Conservation (phyloP, 2,113 vertebrate species). For the Boleophthalmus pectinirostris region DNA sequence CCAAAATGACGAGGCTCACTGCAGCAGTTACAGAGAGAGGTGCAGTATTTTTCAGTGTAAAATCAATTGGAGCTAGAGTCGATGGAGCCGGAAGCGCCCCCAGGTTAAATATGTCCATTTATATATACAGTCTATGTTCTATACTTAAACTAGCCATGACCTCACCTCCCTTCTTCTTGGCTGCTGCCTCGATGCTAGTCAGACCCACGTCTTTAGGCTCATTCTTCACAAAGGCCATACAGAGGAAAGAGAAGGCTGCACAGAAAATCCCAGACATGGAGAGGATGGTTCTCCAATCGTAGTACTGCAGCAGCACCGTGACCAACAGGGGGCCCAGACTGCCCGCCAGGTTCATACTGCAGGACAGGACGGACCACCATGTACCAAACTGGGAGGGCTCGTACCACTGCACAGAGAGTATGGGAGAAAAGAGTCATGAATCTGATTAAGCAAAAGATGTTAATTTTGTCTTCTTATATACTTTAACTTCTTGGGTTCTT, state of each 20-base stretch:
- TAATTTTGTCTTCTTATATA: too few species aligned
- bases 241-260: slow-evolving; percentile 82
- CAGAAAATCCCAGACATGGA: slow-evolving; percentile 86
- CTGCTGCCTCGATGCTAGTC: slow-evolving; percentile 78
- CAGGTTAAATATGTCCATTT: too few species aligned
- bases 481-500: too few species aligned
- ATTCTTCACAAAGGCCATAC: slow-evolving; percentile 86
- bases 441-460: too few species aligned
- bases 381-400: slow-evolving; percentile 98
- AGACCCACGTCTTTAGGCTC: slow-evolving; percentile 93
- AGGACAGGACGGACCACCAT: slow-evolving; percentile 95
- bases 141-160: neutral
- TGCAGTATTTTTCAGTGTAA: too few species aligned
- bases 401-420: slow-evolving; percentile 84
- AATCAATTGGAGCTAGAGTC: too few species aligned
- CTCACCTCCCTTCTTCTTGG: slow-evolving; percentile 80
- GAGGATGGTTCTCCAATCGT: slow-evolving; percentile 89
- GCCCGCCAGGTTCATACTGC: slow-evolving; percentile 97
- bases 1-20: too few species aligned
- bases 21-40: too few species aligned
- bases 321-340: slow-evolving; percentile 90
- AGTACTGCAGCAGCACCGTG: slow-evolving; percentile 85
- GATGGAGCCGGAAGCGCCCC: too few species aligned
- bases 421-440: neutral
- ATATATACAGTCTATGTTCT: too few species aligned